A percentile compares a stretch with the other conserved stretches of the same genome.
Evolutionary conservation across 2,888 invertebrate genomes (phyloP).

Genomic region (Caradrina clavipalpis): DNA sequence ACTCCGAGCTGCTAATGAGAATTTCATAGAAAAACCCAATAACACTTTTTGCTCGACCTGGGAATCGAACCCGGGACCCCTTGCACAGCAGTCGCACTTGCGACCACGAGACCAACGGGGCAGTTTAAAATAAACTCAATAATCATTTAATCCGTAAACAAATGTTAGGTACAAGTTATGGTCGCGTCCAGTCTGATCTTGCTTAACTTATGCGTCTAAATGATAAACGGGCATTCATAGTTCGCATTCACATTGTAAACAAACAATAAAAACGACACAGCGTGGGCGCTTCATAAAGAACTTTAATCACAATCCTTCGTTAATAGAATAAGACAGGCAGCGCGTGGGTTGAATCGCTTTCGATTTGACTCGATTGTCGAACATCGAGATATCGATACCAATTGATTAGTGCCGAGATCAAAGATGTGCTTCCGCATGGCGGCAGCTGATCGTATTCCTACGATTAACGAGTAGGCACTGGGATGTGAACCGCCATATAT

Average conservation of each 20-base stretch:
- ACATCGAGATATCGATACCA: slow-evolving; percentile 80
- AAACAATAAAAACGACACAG: slow-evolving; percentile 65
- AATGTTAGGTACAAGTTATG: slow-evolving; percentile 26
- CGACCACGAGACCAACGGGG: too few species aligned
- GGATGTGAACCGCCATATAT: slow-evolving; percentile 64
- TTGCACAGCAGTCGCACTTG: too few species aligned
- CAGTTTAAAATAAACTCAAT: too few species aligned
- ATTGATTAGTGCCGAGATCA: slow-evolving; percentile 85
- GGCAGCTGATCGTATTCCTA: slow-evolving; percentile 72
- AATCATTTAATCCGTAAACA: neutral
- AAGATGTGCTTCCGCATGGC: slow-evolving; percentile 86
- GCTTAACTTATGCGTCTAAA: slow-evolving; percentile 32
- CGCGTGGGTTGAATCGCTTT: slow-evolving; percentile 81
- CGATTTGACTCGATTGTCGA: slow-evolving; percentile 77
- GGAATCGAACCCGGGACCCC: too few species aligned
- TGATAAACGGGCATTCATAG: slow-evolving; percentile 41
- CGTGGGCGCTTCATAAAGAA: slow-evolving; percentile 72
- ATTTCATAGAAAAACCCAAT: too few species aligned
- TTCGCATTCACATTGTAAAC: slow-evolving; percentile 44
- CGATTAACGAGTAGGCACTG: slow-evolving; percentile 73
- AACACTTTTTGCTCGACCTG: too few species aligned
- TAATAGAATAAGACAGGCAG: slow-evolving; percentile 75
- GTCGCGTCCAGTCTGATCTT: slow-evolving; percentile 2
- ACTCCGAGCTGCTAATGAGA: too few species aligned
- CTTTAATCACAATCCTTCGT: slow-evolving; percentile 73